Evolutionary conservation across 1,140 invertebrate genomes (phyloP), one percentile per base, ranked within the genome.

Genomic region (Pemphigus obesinymphae): DNA sequence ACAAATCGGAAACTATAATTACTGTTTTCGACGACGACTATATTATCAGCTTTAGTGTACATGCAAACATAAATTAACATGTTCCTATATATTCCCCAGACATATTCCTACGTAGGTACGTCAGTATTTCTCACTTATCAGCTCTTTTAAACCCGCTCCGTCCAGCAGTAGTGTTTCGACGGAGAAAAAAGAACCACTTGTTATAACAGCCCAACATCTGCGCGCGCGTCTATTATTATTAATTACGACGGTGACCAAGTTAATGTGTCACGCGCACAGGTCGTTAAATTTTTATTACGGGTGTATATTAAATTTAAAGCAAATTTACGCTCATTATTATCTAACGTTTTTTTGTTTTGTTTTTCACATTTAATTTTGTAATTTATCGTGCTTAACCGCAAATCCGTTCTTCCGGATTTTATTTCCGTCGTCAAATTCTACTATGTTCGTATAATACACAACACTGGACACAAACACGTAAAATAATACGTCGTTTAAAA

Each of bases 281-380:
- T 70, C 68, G 68, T 70, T 68, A 70, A 29, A 26, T 45, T 26
- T 70, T 70, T 70, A 70, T 70, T 70, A 70, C 37, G 68, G 13
- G 40, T 17, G 40, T 45, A 29, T 23, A 43, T 43, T 29, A 70
- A 43, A 45, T 26, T 45, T 70, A 70, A 40, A 40, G 66, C 17
- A 45, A 70, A 70, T 70, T 70, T 26, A 13, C n/a, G 45, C 68
- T 70, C 68, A 26, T 70, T 45, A 70, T 45, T 29, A 45, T 6
- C 11, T 40, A 23, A 70, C 23, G 23, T 5, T 29, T 31, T 31
- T 50, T 50, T 50, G 3, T 50, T 50, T 48, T 48, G 2, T 48
- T 48, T 48, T 48, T 48, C 37, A 20, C 15, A 23, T 40, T 37
- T 40, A 15, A 37, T 37, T 37, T 66, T 34, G 20, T 20, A 20